Conservation (phyloP, 2,113 vertebrate species). For the Amphilophus citrinellus region DNA sequence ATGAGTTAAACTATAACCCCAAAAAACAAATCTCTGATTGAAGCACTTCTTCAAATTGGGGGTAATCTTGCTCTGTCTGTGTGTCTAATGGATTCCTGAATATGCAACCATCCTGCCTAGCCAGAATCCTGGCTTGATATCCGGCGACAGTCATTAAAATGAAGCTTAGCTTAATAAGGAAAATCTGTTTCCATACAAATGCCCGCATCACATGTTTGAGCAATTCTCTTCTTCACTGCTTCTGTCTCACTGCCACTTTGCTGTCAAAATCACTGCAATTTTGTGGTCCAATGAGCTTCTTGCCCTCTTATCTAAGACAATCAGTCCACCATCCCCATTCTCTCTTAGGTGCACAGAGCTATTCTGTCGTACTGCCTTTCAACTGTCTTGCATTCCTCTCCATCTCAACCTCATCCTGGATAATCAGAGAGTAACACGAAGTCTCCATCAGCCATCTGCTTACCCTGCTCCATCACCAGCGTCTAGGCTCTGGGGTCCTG, state of each 20-base stretch:
- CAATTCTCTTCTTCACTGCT: not conserved
- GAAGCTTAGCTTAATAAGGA: slow-evolving; percentile 1
- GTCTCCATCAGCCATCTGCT: slow-evolving; percentile 10
- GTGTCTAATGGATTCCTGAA: too few species aligned
- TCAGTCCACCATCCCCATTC: slow-evolving; percentile 4
- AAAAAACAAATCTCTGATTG: not conserved
- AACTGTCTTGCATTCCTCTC: slow-evolving; percentile 1
- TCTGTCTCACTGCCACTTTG: not conserved
- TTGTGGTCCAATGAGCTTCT: not conserved
- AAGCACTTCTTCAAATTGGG: not conserved
- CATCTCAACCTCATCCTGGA: slow-evolving; percentile 7
- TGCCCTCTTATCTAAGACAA: slow-evolving; percentile 9
- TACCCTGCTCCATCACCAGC: slow-evolving; percentile 14
- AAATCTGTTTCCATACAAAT: slow-evolving; percentile 10
- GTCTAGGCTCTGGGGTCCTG: slow-evolving; percentile 17
- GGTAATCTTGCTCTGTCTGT: not conserved
- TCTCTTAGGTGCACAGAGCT: not conserved
- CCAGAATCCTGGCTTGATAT: not conserved
- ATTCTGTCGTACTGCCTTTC: not conserved
- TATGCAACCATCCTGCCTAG: not conserved
- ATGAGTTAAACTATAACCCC: not conserved
- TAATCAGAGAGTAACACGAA: not conserved
- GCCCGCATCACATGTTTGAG: not conserved
- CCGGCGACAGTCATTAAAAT: not conserved
- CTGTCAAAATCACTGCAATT: not conserved